Base-by-base conservation (phyloP, 2,797 vertebrate species). In the Allobates femoralis region DNA sequence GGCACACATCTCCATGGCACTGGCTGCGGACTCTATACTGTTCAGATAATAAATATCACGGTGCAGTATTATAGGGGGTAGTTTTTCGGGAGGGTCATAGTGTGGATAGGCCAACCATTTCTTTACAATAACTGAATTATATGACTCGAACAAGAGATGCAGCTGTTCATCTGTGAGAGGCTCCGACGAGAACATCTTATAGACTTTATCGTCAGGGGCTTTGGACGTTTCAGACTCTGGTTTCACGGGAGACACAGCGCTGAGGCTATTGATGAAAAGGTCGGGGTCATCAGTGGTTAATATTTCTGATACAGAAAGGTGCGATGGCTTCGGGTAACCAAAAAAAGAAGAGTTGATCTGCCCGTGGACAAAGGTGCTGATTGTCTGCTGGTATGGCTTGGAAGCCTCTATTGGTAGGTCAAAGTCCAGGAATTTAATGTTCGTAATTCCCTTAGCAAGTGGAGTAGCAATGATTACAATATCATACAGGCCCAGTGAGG, bases 1-100 rank as follows among this genome's bases (percentile, higher is more conserved):
- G 75, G 96, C 94, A 0, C 96, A 96, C 96, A 98, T 96, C 91
- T 99, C 98, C 96, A 99, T 96, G 89, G 96, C 95, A 0, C 98
- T 98, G 0, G 97, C 97, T 0, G 93, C 96, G 89, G 94, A 95
- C 92, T 99, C 98, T 1, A 98, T 91, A 21, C 96, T 91, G 0
- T 90, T 99, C 88, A 98, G 89, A 91, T 98, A 97, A 91, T 98
- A 99, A 11, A 99, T 89, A 0, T 89, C 91, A 21, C 96, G 89
- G 0, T 97, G 97, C 69, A 99, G 94, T 80, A 97, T 58, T 76
- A 98, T 90, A 2, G 97, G 95, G 0, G 98, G 97, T 0, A 92
- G 91, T 50, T 83, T 92, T 2, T 96, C 93, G 0, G 94, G 94
- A 0, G 95, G 92, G 46, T 87, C 91, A 90, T 99, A 99, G 0